Base-by-base conservation (phyloP, 2,888 invertebrate genomes). In the Noctua janthina region DNA sequence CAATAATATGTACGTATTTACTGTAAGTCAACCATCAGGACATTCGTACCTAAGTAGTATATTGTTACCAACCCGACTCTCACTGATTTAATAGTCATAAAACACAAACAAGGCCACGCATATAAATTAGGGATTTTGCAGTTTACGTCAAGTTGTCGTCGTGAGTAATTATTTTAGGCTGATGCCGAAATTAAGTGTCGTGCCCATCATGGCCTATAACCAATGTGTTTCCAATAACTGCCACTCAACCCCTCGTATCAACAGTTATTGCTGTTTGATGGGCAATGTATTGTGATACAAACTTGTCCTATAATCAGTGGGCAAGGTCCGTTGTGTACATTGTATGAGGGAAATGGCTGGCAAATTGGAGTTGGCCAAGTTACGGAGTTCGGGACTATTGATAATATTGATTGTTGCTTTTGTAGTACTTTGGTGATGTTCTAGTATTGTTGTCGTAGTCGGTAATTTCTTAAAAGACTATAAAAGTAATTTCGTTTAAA, bases 11-110 rank as follows among this genome's bases (percentile, higher is more conserved):
- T 35, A 46, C 13, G 51, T 72, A 76, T 77, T 79, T 51, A 75
- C 11, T 56, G 67, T 35, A 73, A 79, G 49, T 62, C 59, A 39
- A 74, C 35, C 64, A 56, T 79, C 51, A 73, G 66, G 62, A 69
- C 78, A 79, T 82, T 80, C 54, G 66, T 75, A 75, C 49, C n/a
- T 49, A 49, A 67, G 35, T 70, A 75, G 68, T 79, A 78, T 76
- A 82, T 85, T 83, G 83, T 87, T 79, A 76, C 71, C 76, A 83
- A 43, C 67, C 79, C 83, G 43, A 88, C 87, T 87, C 83, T 79
- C 56, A 81, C 78, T 87, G 89, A 88, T 89, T 86, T 86, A 88
- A 87, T 84, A 89, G 82, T 83, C 80, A 85, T 86, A 86, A 87
- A 88, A 89, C 74, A 79, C 79, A 88, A 89, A 87, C 87, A 82